Evolutionary conservation across 1,140 invertebrate species (phyloP), one percentile per base, ranked within the genome.

Genomic region (Heliconius congener): DNA sequence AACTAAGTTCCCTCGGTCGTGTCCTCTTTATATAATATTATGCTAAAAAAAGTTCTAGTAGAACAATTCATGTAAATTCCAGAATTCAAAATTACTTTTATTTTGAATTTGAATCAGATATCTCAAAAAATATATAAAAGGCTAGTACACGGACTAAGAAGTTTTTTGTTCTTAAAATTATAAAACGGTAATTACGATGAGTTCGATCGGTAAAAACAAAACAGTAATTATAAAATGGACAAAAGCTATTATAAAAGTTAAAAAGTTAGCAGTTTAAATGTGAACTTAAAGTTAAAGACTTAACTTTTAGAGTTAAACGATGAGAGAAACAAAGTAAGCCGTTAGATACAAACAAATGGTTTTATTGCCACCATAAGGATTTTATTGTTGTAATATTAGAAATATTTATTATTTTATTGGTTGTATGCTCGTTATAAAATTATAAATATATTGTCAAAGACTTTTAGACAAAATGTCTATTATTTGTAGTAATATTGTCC

Each of bases 361-460:
- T 88, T 88, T 88, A 88, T 87, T 87, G 88, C 85, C 83, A 87
- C 87, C 83, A 84, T 85, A 83, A 85, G 82, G 52, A 46, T 73
- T 52, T 52, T 52, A 19, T 18, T 57, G 46, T 55, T 72, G 71
- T 72, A 71, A 76, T 74, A 74, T 81, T 79, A 71, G 77, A 73
- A 78, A 71, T 80, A 73, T 81, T 72, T 80, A 81, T 78, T 71
- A 42, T 57, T 72, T 74, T 78, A 16, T 72, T 73, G 23, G 50
- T 66, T 66, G 60, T 27, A 66, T 75, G 52, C 72, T 30, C 50
- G 23, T 78, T 78, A 42, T 19, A 66, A 30, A 73, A 42, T 66
- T 70, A 27, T 72, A 39, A 23, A 19, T 75, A 19, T 37, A 60
- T 60, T 75, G 74, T 60, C 60, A 66, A 30, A 66, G 60, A 13